Base-by-base conservation (phyloP, 2,888 invertebrate genomes). In the Sepiola atlantica region DNA sequence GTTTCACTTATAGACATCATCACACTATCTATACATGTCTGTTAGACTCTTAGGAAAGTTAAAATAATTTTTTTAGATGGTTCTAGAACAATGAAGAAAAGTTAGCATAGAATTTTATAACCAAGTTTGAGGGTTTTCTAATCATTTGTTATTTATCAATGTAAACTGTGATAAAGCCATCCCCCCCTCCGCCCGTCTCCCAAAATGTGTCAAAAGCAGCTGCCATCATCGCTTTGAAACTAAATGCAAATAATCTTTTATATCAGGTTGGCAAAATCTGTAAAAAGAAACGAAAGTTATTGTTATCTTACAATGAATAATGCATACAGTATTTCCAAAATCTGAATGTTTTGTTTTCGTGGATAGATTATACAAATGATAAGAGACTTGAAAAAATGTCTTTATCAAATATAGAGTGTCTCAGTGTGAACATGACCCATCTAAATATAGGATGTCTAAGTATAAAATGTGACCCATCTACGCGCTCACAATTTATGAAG, bases 171-270 rank as follows among this genome's bases (percentile, higher is more conserved):
- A 32, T 32, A 77, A n/a, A 77, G 45, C 2, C 2, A 8, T 45
- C 45, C 8, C 45, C 2, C 45, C 8, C 45, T 8, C 45, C 45
- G 8, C 45, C 45, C 45, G 2, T 4, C 45, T 4, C 45, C 45
- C 45, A n/a, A 77, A 77, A 77, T 77, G 28, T 77, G 77, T 77
- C 77, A 77, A n/a, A 77, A 77, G n/a, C 77, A 77, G 77, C 77
- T 77, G 77, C 16, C n/a, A 14, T 77, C 77, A 77, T 77, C 77
- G n/a, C 14, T 77, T 61, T 77, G 20, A 32, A 77, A 77, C n/a
- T n/a, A 77, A 77, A 77, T 77, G 77, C n/a, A 77, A 77, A 77
- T 77, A 77, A 77, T 77, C 77, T 77, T n/a, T 77, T 32, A 77
- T 77, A 77, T 77, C 77, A 77, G n/a, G 77, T 77, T 77, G n/a